Conservation (phyloP, 2,113 vertebrate species). For the Eleginops maclovinus region DNA sequence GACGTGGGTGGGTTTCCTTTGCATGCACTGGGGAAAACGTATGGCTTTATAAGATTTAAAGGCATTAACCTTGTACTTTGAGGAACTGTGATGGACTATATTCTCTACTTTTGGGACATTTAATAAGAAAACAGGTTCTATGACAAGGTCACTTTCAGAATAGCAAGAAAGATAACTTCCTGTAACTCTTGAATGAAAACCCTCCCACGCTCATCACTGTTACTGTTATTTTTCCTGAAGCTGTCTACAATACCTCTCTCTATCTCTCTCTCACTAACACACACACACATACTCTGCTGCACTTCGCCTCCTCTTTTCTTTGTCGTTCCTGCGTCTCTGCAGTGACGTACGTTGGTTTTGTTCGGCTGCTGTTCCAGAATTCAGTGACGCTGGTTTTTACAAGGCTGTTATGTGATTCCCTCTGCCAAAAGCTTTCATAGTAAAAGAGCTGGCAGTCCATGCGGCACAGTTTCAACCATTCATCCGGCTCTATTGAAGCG, state of each 20-base stretch:
- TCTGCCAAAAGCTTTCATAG: constrained; percentile 64
- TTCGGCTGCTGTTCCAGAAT: constrained; percentile 46
- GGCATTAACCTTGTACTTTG: too few relatives aligned
- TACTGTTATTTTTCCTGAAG: constrained; percentile 9
- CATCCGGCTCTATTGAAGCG: constrained; percentile 65
- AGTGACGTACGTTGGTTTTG: constrained; percentile 67
- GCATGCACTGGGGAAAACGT: too few relatives aligned
- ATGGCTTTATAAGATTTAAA: too few relatives aligned
- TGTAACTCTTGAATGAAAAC: constrained; percentile 7
- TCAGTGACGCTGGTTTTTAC: constrained; percentile 61
- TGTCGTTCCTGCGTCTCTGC: constrained; percentile 35
- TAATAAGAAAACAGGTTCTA: too few relatives aligned
- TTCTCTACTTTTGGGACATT: too few relatives aligned
- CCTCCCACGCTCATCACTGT: neutral
- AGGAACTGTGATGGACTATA: too few relatives aligned
- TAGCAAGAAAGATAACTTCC: neutral
- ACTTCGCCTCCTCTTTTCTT: constrained; percentile 35
- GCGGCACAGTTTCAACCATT: constrained; percentile 64
- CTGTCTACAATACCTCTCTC: neutral
- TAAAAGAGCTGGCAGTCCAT: constrained; percentile 70
- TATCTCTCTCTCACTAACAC: neutral
- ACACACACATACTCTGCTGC: neutral
- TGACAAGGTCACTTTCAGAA: too few relatives aligned
- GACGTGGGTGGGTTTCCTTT: too few relatives aligned
- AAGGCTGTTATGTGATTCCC: constrained; percentile 61